Conservation (phyloP, 2,113 vertebrate genomes). For the Tonatia bakeri region DNA sequence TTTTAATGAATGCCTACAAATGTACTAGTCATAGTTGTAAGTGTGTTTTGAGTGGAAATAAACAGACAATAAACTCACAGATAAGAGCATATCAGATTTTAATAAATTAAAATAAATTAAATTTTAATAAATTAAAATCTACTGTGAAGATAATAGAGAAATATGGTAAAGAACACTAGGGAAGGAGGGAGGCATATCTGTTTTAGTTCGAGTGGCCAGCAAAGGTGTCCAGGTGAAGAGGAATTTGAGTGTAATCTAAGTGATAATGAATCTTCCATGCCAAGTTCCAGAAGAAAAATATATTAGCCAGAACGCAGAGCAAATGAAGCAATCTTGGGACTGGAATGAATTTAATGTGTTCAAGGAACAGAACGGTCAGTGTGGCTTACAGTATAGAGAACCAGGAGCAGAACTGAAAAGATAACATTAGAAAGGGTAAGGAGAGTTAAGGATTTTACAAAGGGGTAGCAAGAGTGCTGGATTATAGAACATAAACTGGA, state of each 20-base stretch:
- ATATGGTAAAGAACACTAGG: neutral
- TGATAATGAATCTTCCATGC: neutral
- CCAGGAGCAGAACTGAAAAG: neutral
- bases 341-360: neutral
- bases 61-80: neutral
- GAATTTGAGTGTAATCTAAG: neutral
- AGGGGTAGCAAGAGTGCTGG: neutral
- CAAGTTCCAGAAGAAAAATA: neutral
- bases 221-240: neutral
- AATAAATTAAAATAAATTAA: no score
- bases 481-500: neutral
- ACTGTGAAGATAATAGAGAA: neutral
- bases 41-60: neutral
- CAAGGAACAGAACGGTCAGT: neutral
- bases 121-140: slow-evolving; percentile 4
- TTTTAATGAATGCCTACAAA: neutral
- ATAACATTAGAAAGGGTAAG: neutral
- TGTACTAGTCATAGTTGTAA: neutral
- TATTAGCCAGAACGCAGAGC: neutral
- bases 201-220: neutral
- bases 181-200: neutral
- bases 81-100: neutral
- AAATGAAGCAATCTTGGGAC: neutral
- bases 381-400: neutral
- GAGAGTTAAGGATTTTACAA: neutral